Evolutionary conservation across 2,888 invertebrate species (phyloP), one percentile per base, ranked within the genome.

Genomic region (Miltochrista miniata): DNA sequence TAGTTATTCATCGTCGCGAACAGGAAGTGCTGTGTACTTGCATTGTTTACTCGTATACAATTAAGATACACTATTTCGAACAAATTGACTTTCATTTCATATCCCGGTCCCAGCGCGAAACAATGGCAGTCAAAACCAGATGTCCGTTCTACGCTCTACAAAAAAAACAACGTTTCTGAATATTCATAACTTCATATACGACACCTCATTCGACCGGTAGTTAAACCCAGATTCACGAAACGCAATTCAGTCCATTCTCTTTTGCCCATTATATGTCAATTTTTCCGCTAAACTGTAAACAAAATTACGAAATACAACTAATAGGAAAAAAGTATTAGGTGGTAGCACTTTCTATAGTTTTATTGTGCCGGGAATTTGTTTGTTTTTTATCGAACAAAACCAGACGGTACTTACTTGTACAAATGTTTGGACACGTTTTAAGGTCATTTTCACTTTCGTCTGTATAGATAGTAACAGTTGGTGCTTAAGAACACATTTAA

Each of bases 391-490:
- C 81, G 79, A 63, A 58, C 48, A 46, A 73, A 75, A 75, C 79
- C 76, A 76, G 79, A 73, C 72, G 64, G 50, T 59, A 47, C 54
- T 61, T 52, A 44, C 54, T 48, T 57, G 66, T 35, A 44, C 29
- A 44, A 44, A 44, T 73, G 71, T 79, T 78, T 79, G 76, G 70
- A 67, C 74, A 79, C 78, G 84, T 87, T 90, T 89, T 87, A 87
- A 89, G 87, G 86, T 68, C 83, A 74, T 89, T 90, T 83, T 90
- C 88, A 87, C 90, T 90, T 89, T 90, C 87, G 61, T 74, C 67
- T 59, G 59, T 67, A 60, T 62, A 61, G 53, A 61, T 52, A 63
- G 36, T 30, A 49, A 59, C 80, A 81, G 79, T 76, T 70, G 54
- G 64, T 65, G 63, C 72, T 11, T 44, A 42, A 1, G 33, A 45